Base-by-base conservation (phyloP, 2,113 vertebrate genomes). In the Tupaia chinensis region DNA sequence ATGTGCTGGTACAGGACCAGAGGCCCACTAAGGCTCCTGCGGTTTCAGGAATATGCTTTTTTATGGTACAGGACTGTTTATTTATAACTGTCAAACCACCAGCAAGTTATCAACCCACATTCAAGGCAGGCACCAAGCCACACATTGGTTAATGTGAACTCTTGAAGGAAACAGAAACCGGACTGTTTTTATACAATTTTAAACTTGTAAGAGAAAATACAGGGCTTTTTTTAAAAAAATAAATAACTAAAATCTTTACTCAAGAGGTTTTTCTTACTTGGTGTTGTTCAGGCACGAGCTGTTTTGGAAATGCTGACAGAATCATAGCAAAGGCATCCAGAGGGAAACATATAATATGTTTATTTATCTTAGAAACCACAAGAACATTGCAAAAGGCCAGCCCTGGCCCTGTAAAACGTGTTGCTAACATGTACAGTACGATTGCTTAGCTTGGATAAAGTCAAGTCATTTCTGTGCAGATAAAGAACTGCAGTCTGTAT, bases 301-400 rank as follows among this genome's bases (percentile, higher is more conserved):
- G 90, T 92, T 97, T 97, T 87, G 87, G 94, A 97, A 97, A 94
- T 54, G 78, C 29, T 97, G 95, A 95, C 94, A 86, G 61, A 29
- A 85, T 94, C 90, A 90, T 54, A 86, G 61, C 66, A 95, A 88
- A 97, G 78, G 78, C 87, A 95, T 95, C 94, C 86, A 97, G 77
- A 54, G 93, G 34, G 84, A 92, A 81, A 70, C 80, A 92, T 76
- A 91, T 34, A 91, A 93, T 91, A 89, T 81, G 95, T 96, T 96
- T 97, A 95, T 97, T 98, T 98, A 94, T 95, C 95, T 96, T 97
- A 88, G 97, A 97, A 97, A 97, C 97, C 93, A 82, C 93, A 74
- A 70, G 93, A 93, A 97, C 78, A 96, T 97, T 97, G 95, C 73
- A 66, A 82, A 90, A 92, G 79, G 54, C 81, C 90, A 97, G 94